phyloP scores from a whole-genome alignment of 2,113 vertebrate genomes.

The Morone saxatilis region DNA sequence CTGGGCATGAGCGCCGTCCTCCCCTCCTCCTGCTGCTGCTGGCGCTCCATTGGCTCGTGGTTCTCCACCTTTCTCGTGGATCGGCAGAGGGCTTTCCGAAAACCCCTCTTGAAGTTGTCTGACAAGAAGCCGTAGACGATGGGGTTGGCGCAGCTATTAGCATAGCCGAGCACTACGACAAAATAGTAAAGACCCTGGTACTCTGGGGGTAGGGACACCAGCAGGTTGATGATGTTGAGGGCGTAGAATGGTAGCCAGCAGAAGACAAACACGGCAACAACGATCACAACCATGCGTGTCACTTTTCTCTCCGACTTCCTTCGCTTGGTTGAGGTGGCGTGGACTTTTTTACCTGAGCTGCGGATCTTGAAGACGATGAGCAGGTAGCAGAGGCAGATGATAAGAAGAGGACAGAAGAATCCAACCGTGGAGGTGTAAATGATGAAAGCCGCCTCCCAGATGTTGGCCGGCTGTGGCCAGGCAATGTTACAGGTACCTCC shows the following conservation, averaged over 20 bases:
- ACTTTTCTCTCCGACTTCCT: constrained; percentile 92
- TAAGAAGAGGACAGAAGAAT: constrained; percentile 92
- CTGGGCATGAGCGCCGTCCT: constrained; percentile 80
- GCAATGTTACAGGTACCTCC: constrained; percentile 92
- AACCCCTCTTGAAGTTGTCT: constrained; percentile 96
- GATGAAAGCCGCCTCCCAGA: constrained; percentile 92
- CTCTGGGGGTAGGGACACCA: constrained; percentile 88
- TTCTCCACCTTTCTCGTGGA: constrained; percentile 83
- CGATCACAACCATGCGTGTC: constrained; percentile 95
- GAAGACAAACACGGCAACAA: constrained; percentile 93
- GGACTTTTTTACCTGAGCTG: constrained; percentile 89
- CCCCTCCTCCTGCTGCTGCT: constrained; percentile 73
- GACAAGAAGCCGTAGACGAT: constrained; percentile 95
- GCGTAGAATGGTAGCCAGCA: constrained; percentile 97
- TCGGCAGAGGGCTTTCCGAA: constrained; percentile 93
- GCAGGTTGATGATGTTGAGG: constrained; percentile 93
- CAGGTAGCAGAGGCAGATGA: constrained; percentile 97
- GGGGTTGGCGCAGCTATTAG: constrained; percentile 98
- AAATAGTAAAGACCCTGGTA: constrained; percentile 92
- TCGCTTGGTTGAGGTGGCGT: constrained; percentile 90
- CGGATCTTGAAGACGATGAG: constrained; percentile 94
- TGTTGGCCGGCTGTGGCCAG: constrained; percentile 90
- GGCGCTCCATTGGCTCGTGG: constrained; percentile 74
- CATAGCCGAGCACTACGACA: constrained; percentile 92
- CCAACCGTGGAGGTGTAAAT: constrained; percentile 92